Percentiles rank a stretch among this genome's conserved stretches.
phyloP scores from a whole-genome alignment of 2,113 vertebrate genomes.

The Clarias batrachus region DNA sequence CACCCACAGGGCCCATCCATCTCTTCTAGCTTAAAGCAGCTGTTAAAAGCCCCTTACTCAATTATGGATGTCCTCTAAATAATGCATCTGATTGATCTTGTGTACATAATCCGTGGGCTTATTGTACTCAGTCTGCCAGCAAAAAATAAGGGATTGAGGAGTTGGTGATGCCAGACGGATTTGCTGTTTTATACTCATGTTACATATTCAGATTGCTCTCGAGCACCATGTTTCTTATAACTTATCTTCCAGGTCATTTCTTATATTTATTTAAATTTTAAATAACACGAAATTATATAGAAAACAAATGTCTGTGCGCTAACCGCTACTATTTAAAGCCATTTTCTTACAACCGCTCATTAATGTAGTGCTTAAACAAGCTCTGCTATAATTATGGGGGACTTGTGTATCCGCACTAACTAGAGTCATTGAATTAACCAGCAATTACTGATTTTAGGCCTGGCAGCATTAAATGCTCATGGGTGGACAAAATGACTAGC shows the following conservation, averaged over 20 bases:
- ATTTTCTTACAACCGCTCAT: constrained; percentile 31
- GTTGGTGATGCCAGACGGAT: constrained; percentile 1
- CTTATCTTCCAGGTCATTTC: too few species aligned
- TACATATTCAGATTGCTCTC: not conserved
- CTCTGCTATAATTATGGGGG: constrained; percentile 30
- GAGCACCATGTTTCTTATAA: not conserved
- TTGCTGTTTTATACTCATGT: not conserved
- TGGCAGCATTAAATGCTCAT: constrained; percentile 24
- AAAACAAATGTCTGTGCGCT: constrained; percentile 23
- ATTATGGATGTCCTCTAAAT: constrained; percentile 51
- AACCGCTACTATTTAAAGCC: not conserved
- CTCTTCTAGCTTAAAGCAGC: constrained; percentile 36
- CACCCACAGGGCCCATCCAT: constrained; percentile 18
- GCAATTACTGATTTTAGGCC: constrained; percentile 46
- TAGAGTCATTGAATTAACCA: constrained; percentile 47
- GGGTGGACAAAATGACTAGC: constrained; percentile 21
- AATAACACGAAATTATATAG: not conserved
- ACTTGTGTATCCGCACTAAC: constrained; percentile 35
- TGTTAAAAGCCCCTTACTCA: constrained; percentile 49
- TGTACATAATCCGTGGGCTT: constrained; percentile 32
- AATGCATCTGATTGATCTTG: constrained; percentile 51
- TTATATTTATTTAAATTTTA: not conserved
- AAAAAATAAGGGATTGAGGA: constrained; percentile 18
- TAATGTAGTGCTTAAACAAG: constrained; percentile 33
- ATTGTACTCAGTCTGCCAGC: constrained; percentile 23